phyloP scores from a whole-genome alignment of 37 sponge, comb jelly and placozoan species.

The Cliona cf. orientalis region DNA sequence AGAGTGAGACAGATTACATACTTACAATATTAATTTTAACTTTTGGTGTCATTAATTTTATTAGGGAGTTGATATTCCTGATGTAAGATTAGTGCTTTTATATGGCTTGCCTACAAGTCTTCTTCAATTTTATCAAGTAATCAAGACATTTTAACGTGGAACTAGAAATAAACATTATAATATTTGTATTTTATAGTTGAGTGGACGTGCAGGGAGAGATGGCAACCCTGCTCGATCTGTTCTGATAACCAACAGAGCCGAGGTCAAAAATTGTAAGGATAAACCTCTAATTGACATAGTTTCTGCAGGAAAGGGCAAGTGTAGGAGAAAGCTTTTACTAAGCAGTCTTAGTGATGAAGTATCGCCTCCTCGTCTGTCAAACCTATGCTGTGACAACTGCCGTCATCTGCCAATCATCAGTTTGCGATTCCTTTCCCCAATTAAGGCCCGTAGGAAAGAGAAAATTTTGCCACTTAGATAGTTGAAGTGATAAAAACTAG shows the following conservation, averaged over 20 bases:
- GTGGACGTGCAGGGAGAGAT: conserved; percentile 13
- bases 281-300: not conserved
- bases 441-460: too few species aligned
- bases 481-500: not conserved
- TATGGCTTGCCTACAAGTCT: not conserved
- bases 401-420: too few species aligned
- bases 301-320: not conserved
- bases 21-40: too few species aligned
- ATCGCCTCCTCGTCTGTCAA: too few species aligned
- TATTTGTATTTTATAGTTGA: too few species aligned
- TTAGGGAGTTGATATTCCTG: conserved; percentile 17
- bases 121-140: not conserved
- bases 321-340: too few species aligned
- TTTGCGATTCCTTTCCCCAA: not conserved
- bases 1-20: not conserved
- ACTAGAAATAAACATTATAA: too few species aligned
- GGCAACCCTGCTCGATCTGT: conserved; percentile 1
- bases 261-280: not conserved
- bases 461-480: too few species aligned
- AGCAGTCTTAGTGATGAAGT: too few species aligned
- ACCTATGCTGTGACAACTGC: conserved; percentile 1
- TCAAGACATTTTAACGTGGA: too few species aligned
- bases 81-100: not conserved
- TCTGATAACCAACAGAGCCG: too few species aligned
- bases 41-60: not conserved